Evolutionary conservation across 2,797 vertebrate genomes (phyloP).

Genomic region (Loris lydekkerianus): DNA sequence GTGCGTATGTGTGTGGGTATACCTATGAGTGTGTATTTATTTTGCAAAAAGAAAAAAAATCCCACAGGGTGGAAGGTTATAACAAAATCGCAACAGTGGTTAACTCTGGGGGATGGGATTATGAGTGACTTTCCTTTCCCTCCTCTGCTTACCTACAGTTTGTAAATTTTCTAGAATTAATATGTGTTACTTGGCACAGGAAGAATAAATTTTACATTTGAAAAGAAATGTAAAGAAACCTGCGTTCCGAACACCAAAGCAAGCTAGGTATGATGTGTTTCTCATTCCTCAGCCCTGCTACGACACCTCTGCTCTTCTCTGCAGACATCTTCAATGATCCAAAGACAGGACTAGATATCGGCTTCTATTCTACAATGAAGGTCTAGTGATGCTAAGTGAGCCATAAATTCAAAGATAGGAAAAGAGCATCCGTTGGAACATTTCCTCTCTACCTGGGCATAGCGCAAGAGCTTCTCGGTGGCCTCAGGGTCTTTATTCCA

Average conservation of each 20-base stretch:
- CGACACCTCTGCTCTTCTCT: not conserved
- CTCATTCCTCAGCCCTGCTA: not conserved
- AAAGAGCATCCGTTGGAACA: not conserved
- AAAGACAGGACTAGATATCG: not conserved
- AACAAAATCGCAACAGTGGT: conserved; percentile 30
- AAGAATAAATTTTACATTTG: conserved; percentile 45
- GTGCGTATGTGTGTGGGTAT: not conserved
- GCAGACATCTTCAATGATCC: not conserved
- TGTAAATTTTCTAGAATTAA: conserved; percentile 44
- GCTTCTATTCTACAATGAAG: not conserved
- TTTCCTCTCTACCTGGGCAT: conserved; percentile 93
- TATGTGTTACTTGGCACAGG: not conserved
- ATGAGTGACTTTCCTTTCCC: conserved; percentile 34
- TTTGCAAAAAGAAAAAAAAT: not conserved
- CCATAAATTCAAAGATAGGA: not conserved
- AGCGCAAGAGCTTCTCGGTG: conserved; percentile 96
- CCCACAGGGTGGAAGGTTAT: not conserved
- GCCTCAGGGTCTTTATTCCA: conserved; percentile 96
- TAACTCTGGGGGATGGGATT: not conserved
- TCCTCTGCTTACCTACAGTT: not conserved
- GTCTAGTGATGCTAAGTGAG: not conserved
- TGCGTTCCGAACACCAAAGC: not conserved
- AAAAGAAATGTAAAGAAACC: conserved; percentile 28
- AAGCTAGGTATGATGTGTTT: not conserved
- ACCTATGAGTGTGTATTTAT: not conserved